Conservation (phyloP, 2,888 invertebrate species). For the Cordilura impudica region DNA sequence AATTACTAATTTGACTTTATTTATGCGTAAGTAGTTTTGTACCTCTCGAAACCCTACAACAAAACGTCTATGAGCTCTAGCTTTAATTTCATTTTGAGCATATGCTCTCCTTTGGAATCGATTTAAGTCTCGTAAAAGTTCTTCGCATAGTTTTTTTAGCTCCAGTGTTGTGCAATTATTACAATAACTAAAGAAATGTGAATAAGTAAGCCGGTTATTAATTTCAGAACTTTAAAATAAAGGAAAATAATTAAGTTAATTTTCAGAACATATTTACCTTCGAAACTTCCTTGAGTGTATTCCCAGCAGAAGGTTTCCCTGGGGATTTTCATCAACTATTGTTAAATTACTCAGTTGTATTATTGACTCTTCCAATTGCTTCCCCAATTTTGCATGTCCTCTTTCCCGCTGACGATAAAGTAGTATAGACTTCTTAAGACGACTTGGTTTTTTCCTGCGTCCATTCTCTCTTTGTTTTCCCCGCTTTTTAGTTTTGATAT, state of each 20-base stretch:
- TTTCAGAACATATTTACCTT: conserved; percentile 63
- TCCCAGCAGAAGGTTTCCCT: background rate
- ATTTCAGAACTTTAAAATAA: background rate
- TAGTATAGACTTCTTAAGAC: conserved; percentile 68
- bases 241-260: background rate
- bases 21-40: conserved; percentile 80
- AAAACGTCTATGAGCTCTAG: conserved; percentile 79
- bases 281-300: conserved; percentile 73
- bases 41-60: conserved; percentile 83
- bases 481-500: conserved; percentile 12
- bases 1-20: conserved; percentile 81
- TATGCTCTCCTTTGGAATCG: conserved; percentile 82
- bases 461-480: conserved; percentile 63
- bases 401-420: conserved; percentile 62
- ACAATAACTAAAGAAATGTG: conserved; percentile 78
- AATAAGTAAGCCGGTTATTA: background rate
- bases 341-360: conserved; percentile 3
- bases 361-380: background rate
- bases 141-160: conserved; percentile 78
- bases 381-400: background rate
- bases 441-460: conserved; percentile 36
- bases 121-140: conserved; percentile 80
- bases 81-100: conserved; percentile 81
- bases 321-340: background rate
- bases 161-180: conserved; percentile 81